These are phyloP conservation scores for Oscheius sp. DNA, from an alignment of 2,888 invertebrate genomes.

Conservation along the genomic window DNA sequence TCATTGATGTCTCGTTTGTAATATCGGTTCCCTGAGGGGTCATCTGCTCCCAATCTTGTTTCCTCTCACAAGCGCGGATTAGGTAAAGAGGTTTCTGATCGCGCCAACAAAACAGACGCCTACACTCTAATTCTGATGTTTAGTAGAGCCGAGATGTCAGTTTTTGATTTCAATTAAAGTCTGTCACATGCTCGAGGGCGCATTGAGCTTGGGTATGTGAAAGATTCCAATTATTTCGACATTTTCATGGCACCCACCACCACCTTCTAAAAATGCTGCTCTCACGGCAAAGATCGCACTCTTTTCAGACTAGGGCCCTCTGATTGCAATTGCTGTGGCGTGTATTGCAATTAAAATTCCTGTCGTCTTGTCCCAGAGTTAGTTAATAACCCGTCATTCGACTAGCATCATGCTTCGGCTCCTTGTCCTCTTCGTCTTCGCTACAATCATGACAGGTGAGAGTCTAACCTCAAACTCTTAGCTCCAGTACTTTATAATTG, in stretches of 20 bases:
- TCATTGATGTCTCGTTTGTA: conserved; percentile 7
- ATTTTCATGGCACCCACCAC: conserved; percentile 16
- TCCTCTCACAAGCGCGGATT: conserved; percentile 2
- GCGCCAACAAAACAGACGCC: too few relatives aligned
- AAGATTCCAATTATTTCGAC: conserved; percentile 7
- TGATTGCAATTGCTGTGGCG: conserved; percentile 24
- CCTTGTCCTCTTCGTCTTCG: conserved; percentile 7
- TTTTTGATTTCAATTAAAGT: too few relatives aligned
- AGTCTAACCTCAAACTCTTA: too few relatives aligned
- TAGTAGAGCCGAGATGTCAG: too few relatives aligned
- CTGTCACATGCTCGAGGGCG: conserved; percentile 1
- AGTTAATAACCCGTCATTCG: conserved; percentile 22
- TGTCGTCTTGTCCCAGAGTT: not conserved
- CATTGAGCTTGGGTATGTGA: not conserved
- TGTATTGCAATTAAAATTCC: conserved; percentile 24
- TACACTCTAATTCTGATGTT: too few relatives aligned
- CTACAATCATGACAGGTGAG: conserved; percentile 12
- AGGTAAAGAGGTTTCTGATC: not conserved
- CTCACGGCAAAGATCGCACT: conserved; percentile 23
- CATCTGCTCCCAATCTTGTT: conserved; percentile 12
- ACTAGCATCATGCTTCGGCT: conserved; percentile 17
- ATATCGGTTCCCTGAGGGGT: conserved; percentile 2
- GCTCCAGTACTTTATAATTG: too few relatives aligned
- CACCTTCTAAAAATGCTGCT: conserved; percentile 17
- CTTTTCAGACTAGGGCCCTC: conserved; percentile 25